phyloP scores from a whole-genome alignment of 2,888 invertebrate species.

The Erynnis tages region DNA sequence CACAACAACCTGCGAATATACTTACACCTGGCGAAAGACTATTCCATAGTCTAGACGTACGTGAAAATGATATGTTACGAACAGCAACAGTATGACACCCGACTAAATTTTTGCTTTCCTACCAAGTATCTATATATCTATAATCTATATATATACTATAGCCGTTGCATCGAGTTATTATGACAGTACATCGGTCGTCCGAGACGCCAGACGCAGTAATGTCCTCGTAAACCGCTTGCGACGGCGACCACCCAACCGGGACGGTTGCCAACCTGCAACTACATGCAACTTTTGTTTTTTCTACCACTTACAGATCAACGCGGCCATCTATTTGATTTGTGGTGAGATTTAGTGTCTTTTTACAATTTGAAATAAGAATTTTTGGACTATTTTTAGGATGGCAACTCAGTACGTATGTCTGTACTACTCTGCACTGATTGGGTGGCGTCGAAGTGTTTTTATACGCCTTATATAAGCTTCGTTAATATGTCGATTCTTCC shows the following conservation, averaged over 20 bases:
- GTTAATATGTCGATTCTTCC: too few species aligned
- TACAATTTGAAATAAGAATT: not conserved
- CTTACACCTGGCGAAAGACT: too few species aligned
- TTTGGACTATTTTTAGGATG: not conserved
- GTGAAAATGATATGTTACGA: too few species aligned
- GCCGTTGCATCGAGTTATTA: not conserved
- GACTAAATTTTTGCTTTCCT: too few species aligned
- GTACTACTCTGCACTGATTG: too few species aligned
- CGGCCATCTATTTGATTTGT: conserved; percentile 12
- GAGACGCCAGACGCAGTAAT: conserved; percentile 20
- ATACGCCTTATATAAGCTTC: too few species aligned
- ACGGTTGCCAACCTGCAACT: conserved; percentile 7
- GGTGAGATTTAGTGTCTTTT: conserved; percentile 9
- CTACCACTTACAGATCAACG: conserved; percentile 7
- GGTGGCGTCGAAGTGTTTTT: too few species aligned
- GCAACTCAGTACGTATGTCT: not conserved
- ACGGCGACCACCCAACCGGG: conserved; percentile 16
- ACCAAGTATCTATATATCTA: too few species aligned
- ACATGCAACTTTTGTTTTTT: conserved; percentile 13
- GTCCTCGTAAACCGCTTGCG: not conserved
- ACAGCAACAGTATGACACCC: too few species aligned
- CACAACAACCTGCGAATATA: too few species aligned
- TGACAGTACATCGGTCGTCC: conserved; percentile 1
- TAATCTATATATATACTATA: too few species aligned
- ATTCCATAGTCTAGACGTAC: too few species aligned